Conservation (phyloP, 2,797 vertebrate species). For the Selene dorsalis region DNA sequence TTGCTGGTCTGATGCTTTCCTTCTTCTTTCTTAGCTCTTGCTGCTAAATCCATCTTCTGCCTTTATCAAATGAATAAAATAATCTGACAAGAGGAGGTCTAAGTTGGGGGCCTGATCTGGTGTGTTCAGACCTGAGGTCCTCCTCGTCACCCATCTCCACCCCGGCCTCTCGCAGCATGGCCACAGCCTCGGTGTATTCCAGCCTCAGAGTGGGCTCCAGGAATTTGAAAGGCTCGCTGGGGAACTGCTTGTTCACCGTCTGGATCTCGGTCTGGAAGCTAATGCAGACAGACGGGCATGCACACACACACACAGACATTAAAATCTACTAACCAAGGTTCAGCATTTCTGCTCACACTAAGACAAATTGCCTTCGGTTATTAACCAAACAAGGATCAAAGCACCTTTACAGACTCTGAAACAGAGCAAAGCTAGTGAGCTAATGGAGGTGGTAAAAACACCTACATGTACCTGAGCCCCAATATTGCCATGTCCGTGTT, state of each 20-base stretch:
- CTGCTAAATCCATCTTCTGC: neutral
- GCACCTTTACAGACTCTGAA: neutral
- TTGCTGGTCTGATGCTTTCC: slow-evolving; percentile 15
- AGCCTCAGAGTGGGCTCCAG: slow-evolving; percentile 96
- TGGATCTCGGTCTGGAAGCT: slow-evolving; percentile 98
- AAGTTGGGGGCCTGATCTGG: neutral
- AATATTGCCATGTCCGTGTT: neutral
- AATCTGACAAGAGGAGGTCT: slow-evolving; percentile 24
- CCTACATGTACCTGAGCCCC: neutral
- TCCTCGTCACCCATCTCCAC: slow-evolving; percentile 99
- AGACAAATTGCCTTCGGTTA: neutral
- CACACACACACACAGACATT: neutral
- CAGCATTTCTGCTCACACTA: neutral
- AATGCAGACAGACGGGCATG: neutral
- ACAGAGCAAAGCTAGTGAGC: neutral
- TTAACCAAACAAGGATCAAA: neutral
- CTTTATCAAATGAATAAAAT: slow-evolving; percentile 6
- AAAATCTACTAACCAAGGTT: neutral
- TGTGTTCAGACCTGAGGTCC: slow-evolving; percentile 91
- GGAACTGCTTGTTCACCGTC: slow-evolving; percentile 93
- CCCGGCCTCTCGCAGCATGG: slow-evolving; percentile 94
- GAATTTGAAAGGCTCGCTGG: slow-evolving; percentile 97
- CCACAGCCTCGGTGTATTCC: slow-evolving; percentile 92
- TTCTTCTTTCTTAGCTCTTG: slow-evolving; percentile 1
- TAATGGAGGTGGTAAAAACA: neutral